A percentile compares a stretch with the other conserved stretches of the same genome.
phyloP scores from a whole-genome alignment of 2,888 invertebrate genomes.

The Lepidocyrtoides sp. region DNA sequence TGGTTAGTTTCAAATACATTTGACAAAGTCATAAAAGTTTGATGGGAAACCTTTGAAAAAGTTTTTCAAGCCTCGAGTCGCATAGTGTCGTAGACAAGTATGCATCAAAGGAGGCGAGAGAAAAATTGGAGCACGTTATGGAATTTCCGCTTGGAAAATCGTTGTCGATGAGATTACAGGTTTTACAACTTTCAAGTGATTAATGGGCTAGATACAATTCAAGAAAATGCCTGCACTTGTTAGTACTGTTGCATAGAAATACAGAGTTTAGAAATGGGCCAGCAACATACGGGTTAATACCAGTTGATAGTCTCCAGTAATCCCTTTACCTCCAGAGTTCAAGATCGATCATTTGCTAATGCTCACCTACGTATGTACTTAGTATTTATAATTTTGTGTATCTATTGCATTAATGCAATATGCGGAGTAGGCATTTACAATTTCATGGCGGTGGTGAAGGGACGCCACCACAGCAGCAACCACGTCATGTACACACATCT shows the following conservation, averaged over 20 bases:
- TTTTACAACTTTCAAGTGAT: constrained; percentile 77
- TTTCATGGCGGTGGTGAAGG: background rate
- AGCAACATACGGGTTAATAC: background rate
- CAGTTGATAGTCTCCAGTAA: background rate
- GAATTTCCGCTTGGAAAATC: constrained; percentile 75
- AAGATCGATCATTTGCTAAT: constrained; percentile 44
- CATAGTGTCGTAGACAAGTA: constrained; percentile 30
- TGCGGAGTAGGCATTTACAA: background rate
- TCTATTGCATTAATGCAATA: background rate
- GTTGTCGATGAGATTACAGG: constrained; percentile 73
- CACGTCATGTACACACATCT: background rate
- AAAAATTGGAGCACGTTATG: constrained; percentile 76
- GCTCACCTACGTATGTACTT: background rate
- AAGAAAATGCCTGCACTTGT: constrained; percentile 57
- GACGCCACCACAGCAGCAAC: too few relatives aligned
- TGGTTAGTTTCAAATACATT: constrained; percentile 68
- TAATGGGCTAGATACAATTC: constrained; percentile 76
- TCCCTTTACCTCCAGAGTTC: background rate
- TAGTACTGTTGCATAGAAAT: constrained; percentile 9
- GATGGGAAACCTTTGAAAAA: constrained; percentile 76
- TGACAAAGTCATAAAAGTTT: constrained; percentile 81
- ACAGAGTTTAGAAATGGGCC: constrained; percentile 18
- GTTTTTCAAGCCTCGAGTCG: constrained; percentile 39
- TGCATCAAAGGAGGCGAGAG: constrained; percentile 68
- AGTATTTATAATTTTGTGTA: background rate